Evolutionary conservation across 2,113 vertebrate genomes (phyloP), one percentile per base, ranked within the genome.

Genomic region (Proterorhinus semilunaris): DNA sequence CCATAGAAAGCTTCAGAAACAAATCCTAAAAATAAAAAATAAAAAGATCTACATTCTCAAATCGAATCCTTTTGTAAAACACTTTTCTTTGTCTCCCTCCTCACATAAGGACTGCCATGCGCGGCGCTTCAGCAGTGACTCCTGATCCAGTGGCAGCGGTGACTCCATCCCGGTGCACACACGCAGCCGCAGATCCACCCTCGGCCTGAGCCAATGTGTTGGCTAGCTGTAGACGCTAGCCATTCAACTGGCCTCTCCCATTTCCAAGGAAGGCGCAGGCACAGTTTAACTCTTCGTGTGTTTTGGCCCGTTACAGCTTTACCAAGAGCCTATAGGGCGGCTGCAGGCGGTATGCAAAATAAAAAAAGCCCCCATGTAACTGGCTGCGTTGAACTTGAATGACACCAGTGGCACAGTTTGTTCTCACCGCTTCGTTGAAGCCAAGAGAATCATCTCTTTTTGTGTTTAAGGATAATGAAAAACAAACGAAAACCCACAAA

Each of bases 181-280:
- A 27, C 48, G 72, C 42, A 68, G 76, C 94, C 81, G 67, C 82
- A 93, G 94, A 93, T 90, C 95, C 96, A 92, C 96, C 96, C 96
- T 96, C 94, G 70, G 68, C 77, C 84, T 91, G 83, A 93, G 91
- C 95, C 96, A 96, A 96, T 96, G 93, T 87, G 81, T 93, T 92
- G 27, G 84, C 92, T 91, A 89, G 89, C 88, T 87, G 89, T 10
- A 47, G 89, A 79, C 87, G 90, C 91, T 89, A 93, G 91, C 89
- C 89, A 86, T 88, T 89, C 90, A 86, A 88, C 87, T 81, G 78
- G 87, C 87, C 91, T 84, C 70, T 86, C 82, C 88, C 89, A 78
- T 86, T 86, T 92, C 78, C 69, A 86, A 87, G 77, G 87, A 82
- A 82, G 84, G 92, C 87, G 86, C 82, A 82, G 87, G 68, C 59